Evolutionary conservation across 1,140 invertebrate genomes (phyloP).

Genomic region (Phymorhynchus buccinoides): DNA sequence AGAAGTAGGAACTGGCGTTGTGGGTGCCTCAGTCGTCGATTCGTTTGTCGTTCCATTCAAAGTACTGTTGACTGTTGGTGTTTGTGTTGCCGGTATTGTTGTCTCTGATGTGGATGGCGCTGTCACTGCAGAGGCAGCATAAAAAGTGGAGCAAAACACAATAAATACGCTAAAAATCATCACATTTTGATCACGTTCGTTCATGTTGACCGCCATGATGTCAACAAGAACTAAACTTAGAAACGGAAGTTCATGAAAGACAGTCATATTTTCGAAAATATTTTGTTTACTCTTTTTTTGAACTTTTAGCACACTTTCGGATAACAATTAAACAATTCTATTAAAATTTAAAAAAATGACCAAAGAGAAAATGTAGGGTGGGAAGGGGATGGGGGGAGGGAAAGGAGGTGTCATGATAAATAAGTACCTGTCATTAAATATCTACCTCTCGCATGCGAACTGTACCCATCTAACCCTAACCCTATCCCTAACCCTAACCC

Average conservation of each 20-base stretch:
- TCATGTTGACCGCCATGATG: conserved; percentile 57
- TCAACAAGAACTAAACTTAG: conserved; percentile 44
- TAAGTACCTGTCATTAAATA: too few relatives aligned
- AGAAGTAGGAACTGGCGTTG: conserved; percentile 43
- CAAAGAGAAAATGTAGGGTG: too few relatives aligned
- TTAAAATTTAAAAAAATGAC: too few relatives aligned
- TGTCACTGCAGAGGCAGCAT: not conserved
- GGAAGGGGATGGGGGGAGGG: too few relatives aligned
- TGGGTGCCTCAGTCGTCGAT: conserved; percentile 28
- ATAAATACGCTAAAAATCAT: conserved; percentile 19
- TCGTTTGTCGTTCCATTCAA: conserved; percentile 3
- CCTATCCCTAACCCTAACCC: too few relatives aligned
- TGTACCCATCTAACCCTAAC: too few relatives aligned
- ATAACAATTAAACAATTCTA: too few relatives aligned
- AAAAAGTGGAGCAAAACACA: not conserved
- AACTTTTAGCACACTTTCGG: too few relatives aligned
- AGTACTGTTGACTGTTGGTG: conserved; percentile 15
- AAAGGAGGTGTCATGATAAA: too few relatives aligned
- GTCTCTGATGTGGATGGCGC: not conserved
- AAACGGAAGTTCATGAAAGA: not conserved
- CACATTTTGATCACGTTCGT: conserved; percentile 36
- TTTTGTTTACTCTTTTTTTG: too few relatives aligned
- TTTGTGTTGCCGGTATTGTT: conserved; percentile 24
- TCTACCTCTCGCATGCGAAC: too few relatives aligned
- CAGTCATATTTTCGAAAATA: too few relatives aligned